Base-by-base conservation (phyloP, 35 echinoderm and acorn worm species). In the Acanthaster planci region DNA sequence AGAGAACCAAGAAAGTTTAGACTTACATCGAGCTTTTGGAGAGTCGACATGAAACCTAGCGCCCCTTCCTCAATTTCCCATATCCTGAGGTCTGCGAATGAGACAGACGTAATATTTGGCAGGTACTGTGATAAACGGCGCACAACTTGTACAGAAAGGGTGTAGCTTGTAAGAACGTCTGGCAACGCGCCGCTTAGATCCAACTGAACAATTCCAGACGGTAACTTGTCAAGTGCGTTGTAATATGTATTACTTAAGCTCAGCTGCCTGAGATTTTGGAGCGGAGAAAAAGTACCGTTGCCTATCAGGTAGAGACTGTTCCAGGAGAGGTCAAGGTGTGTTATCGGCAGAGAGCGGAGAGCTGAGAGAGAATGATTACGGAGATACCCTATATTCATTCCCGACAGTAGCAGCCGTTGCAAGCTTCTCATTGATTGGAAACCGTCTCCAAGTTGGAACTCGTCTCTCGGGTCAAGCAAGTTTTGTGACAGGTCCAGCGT, bases 371-470 rank as follows among this genome's bases (percentile, higher is more conserved):
- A 31, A 31, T 26, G 14, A 34, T 72, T 72, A 1, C 21, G 26
- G 2, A 72, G 64, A 16, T 31, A 72, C 14, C 30, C 64, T 31
- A 72, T 72, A 34, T 72, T 72, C 64, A 72, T 72, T 29, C 64
- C 64, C 0, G 16, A 3, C 1, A 72, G 64, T 26, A 72, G 34
- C 26, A 72, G 23, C 30, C 64, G 64, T 26, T 72, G 14, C 10
- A 72, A 34, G 34, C 34, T 72, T 72, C 64, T 72, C 64, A 72
- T 31, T 14, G 64, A 72, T 35, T 29, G 64, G 64, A 72, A 72
- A 7, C 64, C 64, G 2, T 12, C 26, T 10, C 64, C 64, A 9
- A 72, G 64, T 26, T 36, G 7, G 23, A 72, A 72, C 34, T 72
- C 1, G 42, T 47, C 42, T 6, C 4, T 47, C 42, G 12, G 12